A percentile compares a stretch with the other conserved stretches of the same genome.
phyloP scores from a whole-genome alignment of 2,888 invertebrate genomes.

The Caenorhabditis uteleia region DNA sequence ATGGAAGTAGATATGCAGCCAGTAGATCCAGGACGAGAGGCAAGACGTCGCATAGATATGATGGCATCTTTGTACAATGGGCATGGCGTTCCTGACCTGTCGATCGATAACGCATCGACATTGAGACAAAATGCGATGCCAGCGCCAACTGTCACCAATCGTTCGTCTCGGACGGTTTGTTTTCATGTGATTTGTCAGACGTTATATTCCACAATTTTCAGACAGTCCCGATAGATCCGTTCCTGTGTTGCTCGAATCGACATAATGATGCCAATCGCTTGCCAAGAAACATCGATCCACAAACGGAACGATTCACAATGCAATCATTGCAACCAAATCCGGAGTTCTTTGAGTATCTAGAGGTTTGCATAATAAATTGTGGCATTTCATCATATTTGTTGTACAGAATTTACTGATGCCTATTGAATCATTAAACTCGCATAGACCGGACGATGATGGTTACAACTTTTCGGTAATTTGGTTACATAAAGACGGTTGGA shows the following conservation, averaged over 20 bases:
- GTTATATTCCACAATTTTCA: too few relatives aligned
- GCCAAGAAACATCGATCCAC: neutral
- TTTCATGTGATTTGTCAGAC: too few relatives aligned
- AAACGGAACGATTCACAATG: slow-evolving; percentile 6
- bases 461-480: slow-evolving; percentile 11
- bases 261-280: slow-evolving; percentile 20
- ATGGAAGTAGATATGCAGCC: too few relatives aligned
- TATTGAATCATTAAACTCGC: too few relatives aligned
- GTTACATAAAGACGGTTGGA: neutral
- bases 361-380: slow-evolving; percentile 2
- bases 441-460: slow-evolving; percentile 14
- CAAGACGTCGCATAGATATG: slow-evolving; percentile 5
- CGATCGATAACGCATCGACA: neutral
- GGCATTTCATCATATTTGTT: too few relatives aligned
- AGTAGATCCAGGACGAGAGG: too few relatives aligned
- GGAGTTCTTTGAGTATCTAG: slow-evolving; percentile 3
- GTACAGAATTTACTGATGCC: too few relatives aligned
- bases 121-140: too few relatives aligned
- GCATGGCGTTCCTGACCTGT: too few relatives aligned
- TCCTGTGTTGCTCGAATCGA: slow-evolving; percentile 16
- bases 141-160: too few relatives aligned
- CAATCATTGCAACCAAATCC: slow-evolving; percentile 18
- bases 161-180: too few relatives aligned
- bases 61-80: slow-evolving; percentile 14
- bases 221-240: slow-evolving; percentile 30